Evolutionary conservation across 2,888 invertebrate species (phyloP).

Genomic region (Bimastos eiseni): DNA sequence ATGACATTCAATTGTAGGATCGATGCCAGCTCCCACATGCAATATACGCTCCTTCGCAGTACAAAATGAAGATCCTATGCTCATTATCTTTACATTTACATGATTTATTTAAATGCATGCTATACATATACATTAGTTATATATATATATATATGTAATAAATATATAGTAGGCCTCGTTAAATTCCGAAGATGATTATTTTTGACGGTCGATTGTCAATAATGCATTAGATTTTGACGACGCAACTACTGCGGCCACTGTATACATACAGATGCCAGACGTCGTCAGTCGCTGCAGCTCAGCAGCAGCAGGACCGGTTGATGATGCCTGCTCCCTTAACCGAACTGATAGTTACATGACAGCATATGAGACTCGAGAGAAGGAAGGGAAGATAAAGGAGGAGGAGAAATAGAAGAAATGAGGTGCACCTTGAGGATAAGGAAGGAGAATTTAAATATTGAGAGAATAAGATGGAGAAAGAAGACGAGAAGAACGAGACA

Average conservation of each 20-base stretch:
- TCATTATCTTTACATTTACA: too few relatives aligned
- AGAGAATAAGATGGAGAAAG: not conserved
- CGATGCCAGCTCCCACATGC: too few relatives aligned
- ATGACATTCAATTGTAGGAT: too few relatives aligned
- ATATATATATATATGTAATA: not conserved
- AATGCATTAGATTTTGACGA: not conserved
- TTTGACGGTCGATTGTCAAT: not conserved
- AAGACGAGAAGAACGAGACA: not conserved
- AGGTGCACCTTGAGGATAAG: not conserved
- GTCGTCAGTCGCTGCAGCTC: not conserved
- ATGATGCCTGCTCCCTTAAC: not conserved
- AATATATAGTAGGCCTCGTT: not conserved
- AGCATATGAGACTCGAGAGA: not conserved
- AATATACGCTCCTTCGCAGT: too few relatives aligned
- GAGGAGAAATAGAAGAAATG: not conserved
- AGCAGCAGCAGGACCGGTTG: not conserved
- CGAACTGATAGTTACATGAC: not conserved
- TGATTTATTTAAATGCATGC: too few relatives aligned
- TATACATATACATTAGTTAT: not conserved
- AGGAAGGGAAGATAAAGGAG: not conserved
- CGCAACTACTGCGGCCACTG: not conserved
- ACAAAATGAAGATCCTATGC: too few relatives aligned
- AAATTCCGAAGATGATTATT: not conserved
- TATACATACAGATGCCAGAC: not conserved
- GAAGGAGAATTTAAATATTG: not conserved